Base-by-base conservation (phyloP, 1,140 invertebrate species). In the Hirudo medicinalis region DNA sequence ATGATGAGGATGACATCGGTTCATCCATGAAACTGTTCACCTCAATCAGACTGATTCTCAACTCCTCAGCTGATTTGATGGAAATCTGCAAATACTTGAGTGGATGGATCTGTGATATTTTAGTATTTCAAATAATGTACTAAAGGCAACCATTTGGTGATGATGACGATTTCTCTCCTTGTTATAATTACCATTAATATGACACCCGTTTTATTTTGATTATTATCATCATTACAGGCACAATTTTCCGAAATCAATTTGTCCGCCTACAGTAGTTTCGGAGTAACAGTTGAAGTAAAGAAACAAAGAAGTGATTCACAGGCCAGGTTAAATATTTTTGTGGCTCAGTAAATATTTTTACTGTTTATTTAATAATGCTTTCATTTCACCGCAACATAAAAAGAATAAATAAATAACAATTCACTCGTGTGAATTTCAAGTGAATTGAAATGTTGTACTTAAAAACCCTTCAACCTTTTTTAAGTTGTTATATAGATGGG, bases 211-310 rank as follows among this genome's bases (percentile, higher is more conserved):
- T 25, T 22, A 25, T 63, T 63, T 1, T 22, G 20, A 15, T 11
- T 25, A 63, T 32, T 63, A n/a, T n/a, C 22, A n/a, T 63, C 11
- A 63, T 25, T 70, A n/a, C 91, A 96, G 83, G 92, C 92, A 15
- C 93, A 97, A 83, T 97, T 97, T 81, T 86, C 85, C 80, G 91
- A 95, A 79, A 84, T 96, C 55, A 89, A 89, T 29, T 84, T 97
- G 54, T 90, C 90, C 17, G 89, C 92, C 0, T 91, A 87, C 78
- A 85, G 87, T 2, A 92, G 95, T 75, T 80, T 80, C 71, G 92
- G 92, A 40, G 87, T 89, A 54, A 88, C 88, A 72, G 91, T 96
- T 11, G 92, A 91, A 74, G 93, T 96, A 88, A 88, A 90, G 11
- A 90, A 93, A n/a, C 90, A 88, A 80, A 88, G 92, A 75, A 90